Evolutionary conservation across 2,113 vertebrate genomes (phyloP).

Genomic region (Toxotes chatareus): DNA sequence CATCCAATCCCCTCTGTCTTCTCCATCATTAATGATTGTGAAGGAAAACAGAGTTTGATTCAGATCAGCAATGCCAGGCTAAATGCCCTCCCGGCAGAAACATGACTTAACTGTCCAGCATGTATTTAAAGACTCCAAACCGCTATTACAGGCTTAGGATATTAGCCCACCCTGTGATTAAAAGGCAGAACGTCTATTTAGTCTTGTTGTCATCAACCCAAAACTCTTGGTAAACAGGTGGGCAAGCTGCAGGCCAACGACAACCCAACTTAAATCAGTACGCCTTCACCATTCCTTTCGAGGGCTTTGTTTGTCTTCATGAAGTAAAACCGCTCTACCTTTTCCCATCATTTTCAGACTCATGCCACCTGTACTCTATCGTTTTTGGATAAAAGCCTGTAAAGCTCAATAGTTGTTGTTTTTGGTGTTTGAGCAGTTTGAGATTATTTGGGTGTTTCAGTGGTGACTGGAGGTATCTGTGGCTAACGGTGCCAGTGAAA

Average conservation of each 20-base stretch:
- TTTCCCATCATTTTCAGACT: not conserved
- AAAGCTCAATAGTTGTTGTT: not conserved
- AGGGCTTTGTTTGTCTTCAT: not conserved
- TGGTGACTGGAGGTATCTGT: not conserved
- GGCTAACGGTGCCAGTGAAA: not conserved
- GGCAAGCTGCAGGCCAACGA: constrained; percentile 15
- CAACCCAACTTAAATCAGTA: not conserved
- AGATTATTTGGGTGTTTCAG: not conserved
- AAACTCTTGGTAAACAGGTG: constrained; percentile 45
- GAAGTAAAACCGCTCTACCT: not conserved
- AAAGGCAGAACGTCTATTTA: constrained; percentile 48
- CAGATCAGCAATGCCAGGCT: constrained; percentile 17
- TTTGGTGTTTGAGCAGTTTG: not conserved
- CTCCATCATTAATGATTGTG: not conserved
- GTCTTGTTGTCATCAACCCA: constrained; percentile 14
- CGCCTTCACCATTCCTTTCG: not conserved
- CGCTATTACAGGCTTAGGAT: constrained; percentile 63
- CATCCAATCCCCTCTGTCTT: not conserved
- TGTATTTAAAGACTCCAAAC: constrained; percentile 58
- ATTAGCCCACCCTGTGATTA: constrained; percentile 60
- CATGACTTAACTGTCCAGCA: constrained; percentile 32
- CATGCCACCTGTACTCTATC: not conserved
- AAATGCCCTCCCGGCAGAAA: constrained; percentile 34
- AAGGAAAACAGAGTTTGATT: constrained; percentile 10
- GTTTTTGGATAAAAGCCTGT: not conserved